Percentiles rank a stretch among this genome's conserved stretches.
Evolutionary conservation across 2,888 invertebrate genomes (phyloP).

Genomic region (Sarcophaga rosellei): DNA sequence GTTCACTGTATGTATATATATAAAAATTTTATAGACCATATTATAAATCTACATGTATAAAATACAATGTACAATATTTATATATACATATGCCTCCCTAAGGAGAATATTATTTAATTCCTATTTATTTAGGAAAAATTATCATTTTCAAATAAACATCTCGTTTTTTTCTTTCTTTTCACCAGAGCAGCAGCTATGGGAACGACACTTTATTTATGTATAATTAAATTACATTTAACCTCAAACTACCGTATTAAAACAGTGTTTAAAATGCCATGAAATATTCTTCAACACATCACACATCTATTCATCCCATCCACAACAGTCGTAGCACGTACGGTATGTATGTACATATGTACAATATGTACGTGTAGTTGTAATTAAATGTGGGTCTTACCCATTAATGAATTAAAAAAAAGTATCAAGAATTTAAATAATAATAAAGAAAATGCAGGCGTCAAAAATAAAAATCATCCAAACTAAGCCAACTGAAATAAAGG

Average conservation of each 20-base stretch:
- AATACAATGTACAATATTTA: no score
- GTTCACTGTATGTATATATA: no score
- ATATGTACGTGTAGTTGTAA: constrained; percentile 50
- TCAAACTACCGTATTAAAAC: constrained; percentile 62
- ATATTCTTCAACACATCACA: constrained; percentile 16
- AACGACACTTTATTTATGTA: constrained; percentile 60
- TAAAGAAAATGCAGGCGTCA: constrained; percentile 19
- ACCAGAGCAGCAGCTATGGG: not conserved
- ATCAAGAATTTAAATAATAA: constrained; percentile 52
- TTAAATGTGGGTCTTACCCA: constrained; percentile 66
- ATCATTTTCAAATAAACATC: no score
- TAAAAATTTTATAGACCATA: no score
- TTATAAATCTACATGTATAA: no score
- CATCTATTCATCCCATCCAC: constrained; percentile 3
- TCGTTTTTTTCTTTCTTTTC: not conserved
- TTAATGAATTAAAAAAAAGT: constrained; percentile 64
- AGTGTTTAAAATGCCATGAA: constrained; percentile 54
- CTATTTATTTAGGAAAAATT: no score
- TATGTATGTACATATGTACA: constrained; percentile 20
- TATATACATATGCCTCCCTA: no score
- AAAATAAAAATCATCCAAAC: constrained; percentile 24
- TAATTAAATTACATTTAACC: constrained; percentile 66
- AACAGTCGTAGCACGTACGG: constrained; percentile 4
- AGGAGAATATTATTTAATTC: no score
- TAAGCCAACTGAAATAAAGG: no score